Conservation (phyloP, 2,797 vertebrate species). For the Coilia nasus region DNA sequence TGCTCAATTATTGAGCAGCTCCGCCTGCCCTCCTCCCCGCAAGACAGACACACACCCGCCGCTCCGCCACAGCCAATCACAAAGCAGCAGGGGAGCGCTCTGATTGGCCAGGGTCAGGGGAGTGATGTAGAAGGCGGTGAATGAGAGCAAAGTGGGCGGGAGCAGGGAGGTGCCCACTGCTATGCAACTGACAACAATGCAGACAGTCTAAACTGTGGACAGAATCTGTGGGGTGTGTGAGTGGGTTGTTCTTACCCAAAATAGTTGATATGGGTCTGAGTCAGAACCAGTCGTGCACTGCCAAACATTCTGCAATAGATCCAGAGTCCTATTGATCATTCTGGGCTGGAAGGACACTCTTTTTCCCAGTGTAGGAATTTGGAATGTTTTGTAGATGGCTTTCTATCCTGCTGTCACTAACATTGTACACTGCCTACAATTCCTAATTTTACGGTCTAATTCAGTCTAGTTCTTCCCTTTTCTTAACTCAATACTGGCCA, state of each 20-base stretch:
- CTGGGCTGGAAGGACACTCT: not conserved
- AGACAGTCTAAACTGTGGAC: not conserved
- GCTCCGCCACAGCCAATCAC: not conserved
- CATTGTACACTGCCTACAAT: not conserved
- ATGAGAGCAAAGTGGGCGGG: not conserved
- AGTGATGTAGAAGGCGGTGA: not conserved
- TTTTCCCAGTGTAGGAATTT: not conserved
- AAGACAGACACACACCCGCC: not conserved
- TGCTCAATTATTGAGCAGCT: constrained; percentile 24
- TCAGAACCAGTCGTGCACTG: not conserved
- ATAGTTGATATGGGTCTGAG: not conserved
- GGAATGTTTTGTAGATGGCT: not conserved
- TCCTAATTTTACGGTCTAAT: not conserved
- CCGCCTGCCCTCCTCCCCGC: not conserved
- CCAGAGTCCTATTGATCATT: not conserved
- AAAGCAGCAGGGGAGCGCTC: not conserved
- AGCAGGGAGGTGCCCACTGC: not conserved
- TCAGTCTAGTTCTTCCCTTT: not conserved
- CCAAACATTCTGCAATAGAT: not conserved
- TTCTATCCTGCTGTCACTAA: not conserved
- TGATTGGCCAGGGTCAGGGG: not conserved
- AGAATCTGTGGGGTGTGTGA: not conserved
- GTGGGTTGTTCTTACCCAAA: not conserved
- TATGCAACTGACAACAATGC: too few relatives aligned
- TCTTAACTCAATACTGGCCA: not conserved